Evolutionary conservation across 1,140 invertebrate species (phyloP), one percentile per base, ranked within the genome.

Genomic region (Pseudomyrmex sp.): DNA sequence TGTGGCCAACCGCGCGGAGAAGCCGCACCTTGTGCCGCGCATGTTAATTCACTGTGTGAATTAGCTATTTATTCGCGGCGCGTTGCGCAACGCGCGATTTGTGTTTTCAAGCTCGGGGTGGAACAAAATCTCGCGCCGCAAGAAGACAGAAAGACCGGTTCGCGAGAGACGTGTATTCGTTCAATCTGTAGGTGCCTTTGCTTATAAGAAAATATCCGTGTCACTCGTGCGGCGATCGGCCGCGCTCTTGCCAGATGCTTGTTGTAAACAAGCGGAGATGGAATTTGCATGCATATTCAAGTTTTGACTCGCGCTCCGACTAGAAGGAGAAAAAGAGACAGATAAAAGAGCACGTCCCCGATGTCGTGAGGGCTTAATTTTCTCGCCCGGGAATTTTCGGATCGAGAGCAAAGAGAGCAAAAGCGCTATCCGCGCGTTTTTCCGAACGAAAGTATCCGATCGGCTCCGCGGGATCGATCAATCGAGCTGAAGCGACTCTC

Each of bases 241-340:
- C 85, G 87, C 18, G 75, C 63, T 79, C 84, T 83, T 90, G 89
- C 79, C 83, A 89, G 87, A 86, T 76, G 83, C 66, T 82, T 76
- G 83, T 84, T 89, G 88, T 89, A 92, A 91, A 90, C 91, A 92
- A 35, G 35, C 1, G 91, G 85, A 91, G 84, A 91, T 91, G 86
- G 88, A 92, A 92, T 92, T 92, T 85, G 87, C 90, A 92, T 92
- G 90, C 88, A 91, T 91, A 92, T 91, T 91, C 89, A 91, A 91
- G 74, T 56, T 56, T 35, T 35, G 5, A 35, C 35, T 35, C 35
- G 35, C 5, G 5, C 35, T 35, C 35, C 35, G 35, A 35, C 7
- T 0, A 7, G 35, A 35, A 4, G 5, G 0, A 35, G 35, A 35
- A 7, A 35, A 35, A 7, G 35, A 35, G 50, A 69, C 63, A 72